Conservation (phyloP, 2,797 vertebrate species). For the Bryconaethiops microstoma region DNA sequence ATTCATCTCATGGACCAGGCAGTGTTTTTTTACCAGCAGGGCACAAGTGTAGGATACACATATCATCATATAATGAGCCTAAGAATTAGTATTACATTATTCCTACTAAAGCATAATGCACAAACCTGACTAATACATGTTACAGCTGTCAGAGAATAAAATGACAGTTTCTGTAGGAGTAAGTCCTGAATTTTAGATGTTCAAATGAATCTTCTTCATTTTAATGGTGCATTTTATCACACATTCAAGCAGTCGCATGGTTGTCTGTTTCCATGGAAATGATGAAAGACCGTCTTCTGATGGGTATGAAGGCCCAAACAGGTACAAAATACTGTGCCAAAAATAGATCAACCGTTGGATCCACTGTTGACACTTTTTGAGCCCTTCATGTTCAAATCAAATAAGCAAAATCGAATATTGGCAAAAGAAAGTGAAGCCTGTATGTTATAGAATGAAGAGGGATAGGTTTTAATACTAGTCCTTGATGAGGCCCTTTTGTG, state of each 20-base stretch:
- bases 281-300: conserved; percentile 23
- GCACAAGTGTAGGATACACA: too few relatives aligned
- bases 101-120: not conserved
- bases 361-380: conserved; percentile 4
- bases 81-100: not conserved
- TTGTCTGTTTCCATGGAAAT: conserved; percentile 48
- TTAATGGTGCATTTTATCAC: not conserved
- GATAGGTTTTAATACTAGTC: conserved; percentile 7
- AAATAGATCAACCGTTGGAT: conserved; percentile 30
- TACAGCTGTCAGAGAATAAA: conserved; percentile 5
- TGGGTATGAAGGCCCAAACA: conserved; percentile 9
- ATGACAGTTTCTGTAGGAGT: conserved; percentile 4
- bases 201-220: conserved; percentile 14
- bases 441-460: conserved; percentile 6
- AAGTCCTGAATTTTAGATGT: conserved; percentile 9
- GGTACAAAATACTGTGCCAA: conserved; percentile 31
- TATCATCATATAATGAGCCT: too few relatives aligned
- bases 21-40: not conserved
- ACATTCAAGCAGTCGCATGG: not conserved
- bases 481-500: conserved; percentile 34
- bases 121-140: not conserved
- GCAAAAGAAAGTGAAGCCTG: not conserved
- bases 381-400: conserved; percentile 20
- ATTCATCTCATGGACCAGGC: not conserved
- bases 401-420: conserved; percentile 6